Evolutionary conservation across 2,113 vertebrate genomes (phyloP), one percentile per base, ranked within the genome.

Genomic region (Camarhynchus parvulus): DNA sequence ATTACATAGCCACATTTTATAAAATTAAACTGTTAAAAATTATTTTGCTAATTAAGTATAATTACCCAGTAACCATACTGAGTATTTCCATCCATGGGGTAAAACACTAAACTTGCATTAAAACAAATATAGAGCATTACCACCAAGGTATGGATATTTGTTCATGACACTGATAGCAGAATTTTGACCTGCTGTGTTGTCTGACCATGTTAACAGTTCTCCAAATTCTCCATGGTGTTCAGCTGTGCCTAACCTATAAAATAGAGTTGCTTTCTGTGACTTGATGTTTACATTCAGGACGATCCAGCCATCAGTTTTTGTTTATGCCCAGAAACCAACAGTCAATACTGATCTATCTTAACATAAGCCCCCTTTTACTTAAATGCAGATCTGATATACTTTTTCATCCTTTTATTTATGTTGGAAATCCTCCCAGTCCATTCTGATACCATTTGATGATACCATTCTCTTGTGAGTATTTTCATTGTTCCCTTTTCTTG

Each of bases 141-240:
- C 20, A 24, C 46, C 0, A 0, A 69, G 17, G 12, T 46, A 11
- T 5, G 13, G 33, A 33, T 62, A 31, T 68, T 52, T 73, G 8
- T 35, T 73, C 0, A 1, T 72, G 58, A 16, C 13, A 25, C 47
- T 35, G 21, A 33, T 20, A 63, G 18, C 15, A 75, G 49, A 68
- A 46, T 56, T 79, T 85, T 84, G 31, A 66, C 19, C 15, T 18
- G 2, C 15, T 75, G 33, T 66, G 27, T 63, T 88, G 61, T 83
- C 72, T 86, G 72, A 59, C 23, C 13, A 6, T 42, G 5, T 78
- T 89, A 76, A 59, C 50, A 53, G 23, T 46, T 61, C 15, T 85
- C 5, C 37, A 21, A 3, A 31, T 67, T 27, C 41, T 70, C 31
- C 18, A 2, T 33, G 25, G 14, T 67, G 31, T 74, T 81, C 52